A percentile compares a stretch with the other conserved stretches of the same genome.
These are phyloP conservation scores for Littorina saxatilis DNA, from an alignment of 1,140 invertebrate genomes.

Conservation along the genomic window DNA sequence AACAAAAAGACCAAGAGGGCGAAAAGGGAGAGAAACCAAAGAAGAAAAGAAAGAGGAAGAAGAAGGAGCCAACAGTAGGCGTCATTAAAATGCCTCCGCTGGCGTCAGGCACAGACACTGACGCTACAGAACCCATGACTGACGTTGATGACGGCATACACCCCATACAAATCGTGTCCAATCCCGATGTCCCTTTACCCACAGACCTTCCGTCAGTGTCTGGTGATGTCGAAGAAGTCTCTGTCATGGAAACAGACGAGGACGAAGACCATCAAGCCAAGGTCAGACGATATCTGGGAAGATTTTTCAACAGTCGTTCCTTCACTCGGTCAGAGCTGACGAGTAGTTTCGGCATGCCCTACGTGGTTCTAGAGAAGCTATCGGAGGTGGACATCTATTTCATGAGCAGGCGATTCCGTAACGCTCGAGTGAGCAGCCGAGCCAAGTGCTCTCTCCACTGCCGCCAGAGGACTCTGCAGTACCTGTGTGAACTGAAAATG, in stretches of 20 bases:
- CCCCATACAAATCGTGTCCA: not conserved
- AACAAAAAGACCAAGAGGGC: not conserved
- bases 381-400: slow-evolving; percentile 11
- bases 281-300: not conserved
- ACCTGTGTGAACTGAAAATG: slow-evolving; percentile 9
- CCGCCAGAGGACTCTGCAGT: slow-evolving; percentile 14
- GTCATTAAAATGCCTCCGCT: not conserved
- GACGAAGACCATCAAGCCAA: not conserved
- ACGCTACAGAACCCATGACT: not conserved
- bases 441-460: slow-evolving; percentile 5
- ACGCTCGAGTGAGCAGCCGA: not conserved
- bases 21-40: not conserved
- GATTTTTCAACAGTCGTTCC: not conserved
- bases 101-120: not conserved
- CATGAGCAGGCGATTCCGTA: slow-evolving; percentile 29
- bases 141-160: not conserved
- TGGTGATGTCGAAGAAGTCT: not conserved
- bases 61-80: not conserved
- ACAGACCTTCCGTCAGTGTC: not conserved
- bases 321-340: not conserved
- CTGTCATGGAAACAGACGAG: not conserved
- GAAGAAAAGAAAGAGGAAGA: not conserved
- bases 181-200: not conserved
- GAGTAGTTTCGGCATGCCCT: not conserved
- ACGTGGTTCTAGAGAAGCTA: slow-evolving; percentile 26